Percentiles rank a stretch among this genome's conserved stretches.
These are phyloP conservation scores for Micromys minutus DNA, from an alignment of 2,113 vertebrate species.

Conservation along the genomic window DNA sequence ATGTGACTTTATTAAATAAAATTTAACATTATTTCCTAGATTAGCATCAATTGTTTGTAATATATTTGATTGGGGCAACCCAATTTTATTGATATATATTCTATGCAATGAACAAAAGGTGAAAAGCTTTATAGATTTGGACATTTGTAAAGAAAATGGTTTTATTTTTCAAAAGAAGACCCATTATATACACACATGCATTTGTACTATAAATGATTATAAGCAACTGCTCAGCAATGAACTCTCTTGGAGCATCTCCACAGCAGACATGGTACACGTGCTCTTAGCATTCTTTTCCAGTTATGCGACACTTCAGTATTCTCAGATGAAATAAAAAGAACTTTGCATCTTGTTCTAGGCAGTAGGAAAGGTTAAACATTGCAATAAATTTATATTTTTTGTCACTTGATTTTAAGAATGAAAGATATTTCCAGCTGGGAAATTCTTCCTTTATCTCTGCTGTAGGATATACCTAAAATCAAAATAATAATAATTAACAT, in stretches of 20 bases:
- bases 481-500: neutral
- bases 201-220: no score
- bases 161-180: conserved; percentile 63
- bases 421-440: conserved; percentile 75
- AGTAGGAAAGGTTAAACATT: conserved; percentile 85
- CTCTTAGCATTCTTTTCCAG: conserved; percentile 82
- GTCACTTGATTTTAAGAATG: conserved; percentile 78
- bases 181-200: conserved; percentile 33
- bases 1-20: neutral
- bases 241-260: neutral
- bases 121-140: conserved; percentile 5
- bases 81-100: neutral
- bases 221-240: neutral
- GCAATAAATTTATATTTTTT: conserved; percentile 82
- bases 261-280: accelerated
- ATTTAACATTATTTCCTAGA: neutral
- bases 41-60: neutral
- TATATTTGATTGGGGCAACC: neutral
- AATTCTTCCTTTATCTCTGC: conserved; percentile 77
- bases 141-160: neutral
- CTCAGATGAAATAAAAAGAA: conserved; percentile 87
- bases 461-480: conserved; percentile 81
- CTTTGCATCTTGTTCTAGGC: no score
- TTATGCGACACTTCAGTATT: conserved; percentile 85
- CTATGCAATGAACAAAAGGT: neutral